Evolutionary conservation across 2,113 vertebrate genomes (phyloP).

Genomic region (Cavia aperea): DNA sequence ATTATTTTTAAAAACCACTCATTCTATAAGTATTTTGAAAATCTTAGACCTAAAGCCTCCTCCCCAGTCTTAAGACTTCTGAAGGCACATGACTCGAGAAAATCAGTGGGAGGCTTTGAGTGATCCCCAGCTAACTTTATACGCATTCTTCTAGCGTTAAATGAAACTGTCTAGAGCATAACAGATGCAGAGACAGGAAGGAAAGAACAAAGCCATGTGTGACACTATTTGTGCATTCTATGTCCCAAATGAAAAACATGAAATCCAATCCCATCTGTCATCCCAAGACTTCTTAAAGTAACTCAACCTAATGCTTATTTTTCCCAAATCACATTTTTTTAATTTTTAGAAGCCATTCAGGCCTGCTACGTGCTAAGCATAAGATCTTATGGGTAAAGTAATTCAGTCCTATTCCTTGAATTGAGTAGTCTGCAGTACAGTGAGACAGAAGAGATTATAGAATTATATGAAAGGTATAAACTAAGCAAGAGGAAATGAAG

Average conservation of each 20-base stretch:
- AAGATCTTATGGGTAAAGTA: not conserved
- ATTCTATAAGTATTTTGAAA: not conserved
- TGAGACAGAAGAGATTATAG: not conserved
- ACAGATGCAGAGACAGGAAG: constrained; percentile 16
- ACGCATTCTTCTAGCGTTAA: not conserved
- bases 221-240: not conserved
- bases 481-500: not conserved
- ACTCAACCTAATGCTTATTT: not conserved
- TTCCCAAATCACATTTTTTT: not conserved
- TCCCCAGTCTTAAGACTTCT: not conserved
- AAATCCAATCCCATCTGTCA: constrained; percentile 7
- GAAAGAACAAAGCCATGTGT: constrained; percentile 1
- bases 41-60: not conserved
- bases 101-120: not conserved
- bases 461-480: not conserved
- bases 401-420: not conserved
- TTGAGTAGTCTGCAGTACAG: not conserved
- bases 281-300: constrained; percentile 3
- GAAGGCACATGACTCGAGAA: not conserved
- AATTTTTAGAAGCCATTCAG: not conserved
- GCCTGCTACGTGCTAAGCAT: not conserved
- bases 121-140: not conserved
- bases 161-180: not conserved
- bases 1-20: not conserved
- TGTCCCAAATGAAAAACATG: not conserved